Percentiles rank a stretch among this genome's conserved stretches.
phyloP scores from a whole-genome alignment of 2,797 vertebrate species.

The Neostethus bicornis region DNA sequence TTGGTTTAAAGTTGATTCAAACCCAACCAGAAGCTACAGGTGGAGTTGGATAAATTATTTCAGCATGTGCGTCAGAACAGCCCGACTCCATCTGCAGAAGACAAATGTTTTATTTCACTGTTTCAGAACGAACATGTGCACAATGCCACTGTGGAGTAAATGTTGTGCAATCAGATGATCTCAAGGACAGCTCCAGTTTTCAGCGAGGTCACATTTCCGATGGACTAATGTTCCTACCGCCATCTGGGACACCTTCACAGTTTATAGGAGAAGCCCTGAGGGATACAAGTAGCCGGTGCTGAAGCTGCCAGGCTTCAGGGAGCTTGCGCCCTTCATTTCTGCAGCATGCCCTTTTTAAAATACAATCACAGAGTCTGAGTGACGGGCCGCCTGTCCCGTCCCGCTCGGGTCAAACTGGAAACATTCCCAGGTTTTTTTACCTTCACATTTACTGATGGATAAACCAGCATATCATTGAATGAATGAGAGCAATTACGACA shows the following conservation, averaged over 20 bases:
- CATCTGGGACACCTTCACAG: slow-evolving; percentile 64
- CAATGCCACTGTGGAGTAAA: background rate
- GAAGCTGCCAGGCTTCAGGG: slow-evolving; percentile 55
- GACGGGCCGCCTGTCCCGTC: slow-evolving; percentile 46
- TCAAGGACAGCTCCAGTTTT: slow-evolving; percentile 55
- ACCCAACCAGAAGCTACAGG: too few relatives aligned
- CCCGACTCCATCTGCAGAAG: too few relatives aligned
- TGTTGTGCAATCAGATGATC: slow-evolving; percentile 26
- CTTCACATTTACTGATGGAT: too few relatives aligned
- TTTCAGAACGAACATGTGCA: background rate
- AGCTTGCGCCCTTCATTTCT: slow-evolving; percentile 66
- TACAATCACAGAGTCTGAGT: slow-evolving; percentile 55
- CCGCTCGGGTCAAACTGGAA: slow-evolving; percentile 3
- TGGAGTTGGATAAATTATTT: too few relatives aligned
- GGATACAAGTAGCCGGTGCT: slow-evolving; percentile 50
- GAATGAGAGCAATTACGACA: too few relatives aligned
- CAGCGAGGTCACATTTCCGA: slow-evolving; percentile 50
- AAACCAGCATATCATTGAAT: too few relatives aligned
- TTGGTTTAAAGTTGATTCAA: too few relatives aligned
- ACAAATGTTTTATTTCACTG: background rate
- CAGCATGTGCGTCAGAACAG: too few relatives aligned
- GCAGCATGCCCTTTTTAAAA: slow-evolving; percentile 71
- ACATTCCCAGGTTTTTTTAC: too few relatives aligned
- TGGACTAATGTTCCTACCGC: slow-evolving; percentile 47
- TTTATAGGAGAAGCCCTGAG: slow-evolving; percentile 66